Evolutionary conservation across 2,888 invertebrate species (phyloP), one percentile per base, ranked within the genome.

Genomic region (Diabrotica balteata): DNA sequence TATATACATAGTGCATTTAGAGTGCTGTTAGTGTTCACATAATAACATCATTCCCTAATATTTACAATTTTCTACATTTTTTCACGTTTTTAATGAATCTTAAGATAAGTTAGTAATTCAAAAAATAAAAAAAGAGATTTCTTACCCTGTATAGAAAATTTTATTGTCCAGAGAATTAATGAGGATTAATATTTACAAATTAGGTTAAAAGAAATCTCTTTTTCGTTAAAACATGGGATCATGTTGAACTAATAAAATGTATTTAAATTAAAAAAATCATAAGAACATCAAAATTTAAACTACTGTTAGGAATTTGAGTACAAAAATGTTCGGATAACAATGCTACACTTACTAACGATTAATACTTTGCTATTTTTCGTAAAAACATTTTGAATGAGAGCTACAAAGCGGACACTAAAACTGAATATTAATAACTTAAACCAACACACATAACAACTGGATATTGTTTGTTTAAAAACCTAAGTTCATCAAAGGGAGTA

Each of bases 1-100:
- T 78, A 77, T 77, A 73, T 77, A 77, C 77, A 78, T 68, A 65
- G 77, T 77, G 78, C 77, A 78, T 71, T 44, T 22, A 66, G 61
- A 67, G 76, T 77, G 76, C 76, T 65, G 68, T 69, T 66, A 68
- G 72, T 73, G 73, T 73, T 52, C 67, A 72, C 70, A 72, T 60
- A 74, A 64, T 67, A 17, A 69, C 63, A 66, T 66, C 68, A 71
- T 73, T 71, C 69, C 45, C 70, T 67, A 71, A 66, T 71, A 74
- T 74, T 57, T 74, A 74, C 72, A 74, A 54, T 66, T 62, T 49
- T 67, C 63, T 68, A 68, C 69, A 55, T 59, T 53, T 66, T 52
- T 57, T 67, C 69, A 66, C 64, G 67, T 69, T 53, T 59, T 66
- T 61, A 65, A 57, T 63, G 59, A 58, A 43, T 64, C 54, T 59